Conservation (phyloP, 2,113 vertebrate genomes). For the Chaetorhynchus papuensis region DNA sequence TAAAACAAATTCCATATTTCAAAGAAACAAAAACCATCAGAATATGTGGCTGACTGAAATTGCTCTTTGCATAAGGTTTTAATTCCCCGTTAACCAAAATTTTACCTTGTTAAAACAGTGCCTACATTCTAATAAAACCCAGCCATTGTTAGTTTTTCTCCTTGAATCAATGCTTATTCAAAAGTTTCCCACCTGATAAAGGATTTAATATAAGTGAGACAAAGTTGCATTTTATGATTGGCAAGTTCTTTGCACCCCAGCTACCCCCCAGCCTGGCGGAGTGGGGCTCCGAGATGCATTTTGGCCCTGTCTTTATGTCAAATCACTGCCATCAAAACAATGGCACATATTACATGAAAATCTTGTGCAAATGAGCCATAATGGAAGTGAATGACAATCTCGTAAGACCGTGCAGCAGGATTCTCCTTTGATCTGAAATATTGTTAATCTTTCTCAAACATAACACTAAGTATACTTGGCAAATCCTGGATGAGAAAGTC, state of each 20-base stretch:
- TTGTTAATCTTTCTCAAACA: constrained; percentile 80
- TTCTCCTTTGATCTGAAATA: constrained; percentile 86
- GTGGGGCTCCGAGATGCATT: constrained; percentile 55
- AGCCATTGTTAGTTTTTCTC: constrained; percentile 73
- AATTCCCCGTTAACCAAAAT: not conserved
- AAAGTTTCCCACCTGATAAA: constrained; percentile 80
- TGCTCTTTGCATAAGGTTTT: not conserved
- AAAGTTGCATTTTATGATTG: constrained; percentile 74
- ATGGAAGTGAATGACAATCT: constrained; percentile 83
- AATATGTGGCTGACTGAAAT: not conserved
- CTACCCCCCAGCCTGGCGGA: constrained; percentile 57
- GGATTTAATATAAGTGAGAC: constrained; percentile 42
- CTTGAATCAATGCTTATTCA: constrained; percentile 46
- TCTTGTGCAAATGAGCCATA: constrained; percentile 83
- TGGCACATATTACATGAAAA: constrained; percentile 86
- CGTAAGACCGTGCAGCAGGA: constrained; percentile 81
- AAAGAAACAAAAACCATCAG: not conserved
- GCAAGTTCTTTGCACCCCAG: constrained; percentile 67
- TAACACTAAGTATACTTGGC: constrained; percentile 68
- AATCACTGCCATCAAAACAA: constrained; percentile 81
- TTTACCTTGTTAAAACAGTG: constrained; percentile 18
- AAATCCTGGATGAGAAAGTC: constrained; percentile 71
- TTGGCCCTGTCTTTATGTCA: constrained; percentile 76
- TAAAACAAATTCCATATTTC: not conserved
- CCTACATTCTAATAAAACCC: constrained; percentile 67